Percentiles rank a stretch among this genome's conserved stretches.
These are phyloP conservation scores for Pemphigus obesinymphae DNA, from an alignment of 1,140 invertebrate species.

Conservation along the genomic window DNA sequence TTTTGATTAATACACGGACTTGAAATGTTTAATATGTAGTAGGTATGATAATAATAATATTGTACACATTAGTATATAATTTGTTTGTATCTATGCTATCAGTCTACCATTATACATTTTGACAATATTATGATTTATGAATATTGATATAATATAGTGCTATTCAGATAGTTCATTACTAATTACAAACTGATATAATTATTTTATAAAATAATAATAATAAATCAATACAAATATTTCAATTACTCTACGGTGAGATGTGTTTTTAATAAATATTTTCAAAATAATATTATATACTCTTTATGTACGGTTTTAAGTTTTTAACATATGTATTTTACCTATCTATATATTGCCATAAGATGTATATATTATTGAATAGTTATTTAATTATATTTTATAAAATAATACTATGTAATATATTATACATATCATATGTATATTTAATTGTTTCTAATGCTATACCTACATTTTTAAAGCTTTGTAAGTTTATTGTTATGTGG, in stretches of 20 bases:
- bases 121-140: too few species aligned
- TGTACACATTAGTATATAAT: not conserved
- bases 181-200: not conserved
- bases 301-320: not conserved
- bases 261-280: not conserved
- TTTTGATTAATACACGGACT: not conserved
- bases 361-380: not conserved
- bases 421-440: too few species aligned
- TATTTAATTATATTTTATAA: not conserved
- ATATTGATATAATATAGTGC: too few species aligned
- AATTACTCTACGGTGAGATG: not conserved
- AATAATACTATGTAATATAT: not conserved
- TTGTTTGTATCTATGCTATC: not conserved
- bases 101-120: not conserved
- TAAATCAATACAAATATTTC: not conserved
- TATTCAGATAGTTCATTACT: too few species aligned
- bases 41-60: not conserved
- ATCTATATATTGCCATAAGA: not conserved
- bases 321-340: not conserved
- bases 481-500: too few species aligned
- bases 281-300: not conserved
- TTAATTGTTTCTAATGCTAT: too few species aligned
- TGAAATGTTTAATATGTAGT: not conserved
- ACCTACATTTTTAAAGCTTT: too few species aligned
- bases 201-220: not conserved